A percentile compares a stretch with the other conserved stretches of the same genome.
Conservation (phyloP, 2,888 invertebrate genomes). For the Drosophila pullipes region DNA sequence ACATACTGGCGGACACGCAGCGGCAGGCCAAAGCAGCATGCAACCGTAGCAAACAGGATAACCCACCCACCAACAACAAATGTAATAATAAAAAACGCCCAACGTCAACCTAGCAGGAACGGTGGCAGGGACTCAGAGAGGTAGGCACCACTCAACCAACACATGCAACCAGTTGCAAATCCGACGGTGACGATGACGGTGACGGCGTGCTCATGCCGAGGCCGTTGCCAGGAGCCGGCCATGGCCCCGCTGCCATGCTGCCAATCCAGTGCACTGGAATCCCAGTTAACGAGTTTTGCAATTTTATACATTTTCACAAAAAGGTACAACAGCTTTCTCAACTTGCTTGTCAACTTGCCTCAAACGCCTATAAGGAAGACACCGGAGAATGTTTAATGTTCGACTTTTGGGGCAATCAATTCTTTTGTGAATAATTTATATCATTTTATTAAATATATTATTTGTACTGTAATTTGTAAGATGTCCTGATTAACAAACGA, state of each 20-base stretch:
- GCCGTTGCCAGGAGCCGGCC: constrained; percentile 33
- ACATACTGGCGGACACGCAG: constrained; percentile 35
- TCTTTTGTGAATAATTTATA: not conserved
- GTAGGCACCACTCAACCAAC: constrained; percentile 29
- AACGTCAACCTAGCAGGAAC: not conserved
- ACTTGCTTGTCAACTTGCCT: not conserved
- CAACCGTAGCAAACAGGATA: constrained; percentile 37
- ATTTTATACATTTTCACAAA: constrained; percentile 47
- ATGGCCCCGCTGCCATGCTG: constrained; percentile 46
- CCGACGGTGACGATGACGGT: constrained; percentile 24
- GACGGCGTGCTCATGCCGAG: constrained; percentile 31
- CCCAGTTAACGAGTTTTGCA: constrained; percentile 75
- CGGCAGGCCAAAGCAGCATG: constrained; percentile 5
- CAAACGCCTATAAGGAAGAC: not conserved
- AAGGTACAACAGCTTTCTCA: constrained; percentile 18
- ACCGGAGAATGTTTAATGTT: not conserved
- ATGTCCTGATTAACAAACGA: too few species aligned
- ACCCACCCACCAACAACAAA: constrained; percentile 1
- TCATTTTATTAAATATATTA: not conserved
- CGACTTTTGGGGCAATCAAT: not conserved
- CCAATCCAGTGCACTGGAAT: constrained; percentile 68
- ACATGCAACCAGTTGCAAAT: constrained; percentile 58
- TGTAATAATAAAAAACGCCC: constrained; percentile 1
- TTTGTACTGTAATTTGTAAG: not conserved
- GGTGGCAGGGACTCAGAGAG: not conserved